Evolutionary conservation across 2,113 vertebrate species (phyloP).

Genomic region (Tringa solitaria): DNA sequence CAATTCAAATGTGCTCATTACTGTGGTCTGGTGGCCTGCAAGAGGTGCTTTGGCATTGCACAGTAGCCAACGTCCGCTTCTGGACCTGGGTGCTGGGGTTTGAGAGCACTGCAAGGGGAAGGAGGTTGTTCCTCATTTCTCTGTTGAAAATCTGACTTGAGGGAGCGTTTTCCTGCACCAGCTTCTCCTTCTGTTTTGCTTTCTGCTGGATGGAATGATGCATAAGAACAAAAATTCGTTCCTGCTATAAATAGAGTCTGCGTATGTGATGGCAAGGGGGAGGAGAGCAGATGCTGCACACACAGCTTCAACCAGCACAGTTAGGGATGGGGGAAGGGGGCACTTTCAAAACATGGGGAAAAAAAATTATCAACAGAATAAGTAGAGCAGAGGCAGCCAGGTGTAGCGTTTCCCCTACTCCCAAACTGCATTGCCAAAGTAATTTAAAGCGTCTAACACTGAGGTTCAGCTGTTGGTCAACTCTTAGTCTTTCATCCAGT

Average conservation of each 20-base stretch:
- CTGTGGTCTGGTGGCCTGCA: neutral
- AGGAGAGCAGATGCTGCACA: conserved; percentile 31
- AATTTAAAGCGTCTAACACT: neutral
- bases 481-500: neutral
- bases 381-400: neutral
- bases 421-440: too few relatives aligned
- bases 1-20: conserved; percentile 28
- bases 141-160: neutral
- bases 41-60: neutral
- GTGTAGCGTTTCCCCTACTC: neutral
- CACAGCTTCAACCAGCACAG: neutral
- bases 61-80: neutral
- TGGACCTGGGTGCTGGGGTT: neutral
- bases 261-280: neutral
- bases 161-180: neutral
- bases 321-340: neutral
- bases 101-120: neutral
- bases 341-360: neutral
- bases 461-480: neutral
- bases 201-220: conserved; percentile 36
- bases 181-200: conserved; percentile 17
- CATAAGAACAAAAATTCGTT: neutral
- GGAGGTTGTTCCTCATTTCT: neutral
- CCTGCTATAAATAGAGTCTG: conserved; percentile 20
- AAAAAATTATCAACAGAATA: neutral